These are phyloP conservation scores for Plagodis dolabraria DNA, from an alignment of 2,888 invertebrate species.

Conservation along the genomic window DNA sequence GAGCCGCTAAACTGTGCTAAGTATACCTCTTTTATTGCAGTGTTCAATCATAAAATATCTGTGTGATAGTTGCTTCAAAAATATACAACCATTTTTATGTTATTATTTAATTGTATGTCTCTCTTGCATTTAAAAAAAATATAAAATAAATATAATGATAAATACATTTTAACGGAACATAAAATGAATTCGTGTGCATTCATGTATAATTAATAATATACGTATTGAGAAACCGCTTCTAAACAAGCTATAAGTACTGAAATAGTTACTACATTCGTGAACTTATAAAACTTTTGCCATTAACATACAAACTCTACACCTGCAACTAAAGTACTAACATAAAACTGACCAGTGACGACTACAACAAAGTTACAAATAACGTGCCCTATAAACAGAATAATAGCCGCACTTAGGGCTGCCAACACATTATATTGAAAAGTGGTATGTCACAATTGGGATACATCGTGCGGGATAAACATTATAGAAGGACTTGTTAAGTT, in stretches of 20 bases:
- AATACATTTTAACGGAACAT: no score
- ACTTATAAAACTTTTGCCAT: slow-evolving; percentile 15
- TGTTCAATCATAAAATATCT: no score
- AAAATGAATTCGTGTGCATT: not conserved
- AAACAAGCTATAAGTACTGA: not conserved
- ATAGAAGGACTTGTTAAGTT: no score
- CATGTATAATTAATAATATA: not conserved
- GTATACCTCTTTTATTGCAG: no score
- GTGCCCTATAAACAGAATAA: slow-evolving; percentile 35
- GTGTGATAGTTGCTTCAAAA: no score
- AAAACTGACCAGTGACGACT: slow-evolving; percentile 22
- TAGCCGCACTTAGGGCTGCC: slow-evolving; percentile 23
- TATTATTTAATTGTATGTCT: no score
- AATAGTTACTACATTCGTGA: slow-evolving; percentile 21
- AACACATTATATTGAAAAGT: slow-evolving; percentile 15
- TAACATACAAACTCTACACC: slow-evolving; percentile 20
- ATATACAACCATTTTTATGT: no score
- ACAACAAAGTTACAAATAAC: slow-evolving; percentile 37
- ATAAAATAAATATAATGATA: no score
- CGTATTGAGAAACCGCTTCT: slow-evolving; percentile 1
- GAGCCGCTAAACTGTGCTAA: no score
- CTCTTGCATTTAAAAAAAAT: no score
- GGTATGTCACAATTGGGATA: not conserved
- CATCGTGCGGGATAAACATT: no score
- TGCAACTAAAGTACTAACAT: slow-evolving; percentile 15